Evolutionary conservation across 2,113 vertebrate species (phyloP).

Genomic region (Ranitomeya imitator): DNA sequence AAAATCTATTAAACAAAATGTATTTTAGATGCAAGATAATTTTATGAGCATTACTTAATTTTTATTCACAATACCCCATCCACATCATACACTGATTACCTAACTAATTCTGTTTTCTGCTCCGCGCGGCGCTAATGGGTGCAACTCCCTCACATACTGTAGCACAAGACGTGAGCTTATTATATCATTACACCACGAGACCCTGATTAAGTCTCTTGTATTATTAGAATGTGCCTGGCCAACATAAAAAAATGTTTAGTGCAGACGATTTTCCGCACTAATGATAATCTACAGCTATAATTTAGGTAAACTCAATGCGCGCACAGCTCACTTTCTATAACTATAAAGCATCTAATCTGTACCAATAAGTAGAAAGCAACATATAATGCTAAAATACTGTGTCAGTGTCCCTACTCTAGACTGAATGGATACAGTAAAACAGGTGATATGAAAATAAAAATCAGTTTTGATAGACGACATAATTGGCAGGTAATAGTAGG

Average conservation of each 20-base stretch:
- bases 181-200: conserved; percentile 42
- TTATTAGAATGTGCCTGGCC: conserved; percentile 36
- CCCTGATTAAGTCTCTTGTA: conserved; percentile 32
- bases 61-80: conserved; percentile 53
- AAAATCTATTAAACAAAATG: conserved; percentile 49
- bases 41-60: conserved; percentile 53
- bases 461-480: not conserved
- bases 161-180: conserved; percentile 29
- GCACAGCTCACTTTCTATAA: not conserved
- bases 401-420: not conserved
- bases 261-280: conserved; percentile 15
- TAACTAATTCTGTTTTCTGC: conserved; percentile 20
- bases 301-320: conserved; percentile 27
- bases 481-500: not conserved
- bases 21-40: conserved; percentile 49
- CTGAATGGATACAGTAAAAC: not conserved
- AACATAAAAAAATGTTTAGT: conserved; percentile 48
- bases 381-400: conserved; percentile 26
- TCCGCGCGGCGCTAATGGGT: conserved; percentile 18
- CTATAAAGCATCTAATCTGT: conserved; percentile 45
- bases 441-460: not conserved
- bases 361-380: conserved; percentile 18
- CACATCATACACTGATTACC: conserved; percentile 47
- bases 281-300: conserved; percentile 44
- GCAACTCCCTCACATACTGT: conserved; percentile 18